Percentiles rank a stretch among this genome's conserved stretches.
Conservation (phyloP, 2,797 vertebrate species). For the Sus cebifrons region DNA sequence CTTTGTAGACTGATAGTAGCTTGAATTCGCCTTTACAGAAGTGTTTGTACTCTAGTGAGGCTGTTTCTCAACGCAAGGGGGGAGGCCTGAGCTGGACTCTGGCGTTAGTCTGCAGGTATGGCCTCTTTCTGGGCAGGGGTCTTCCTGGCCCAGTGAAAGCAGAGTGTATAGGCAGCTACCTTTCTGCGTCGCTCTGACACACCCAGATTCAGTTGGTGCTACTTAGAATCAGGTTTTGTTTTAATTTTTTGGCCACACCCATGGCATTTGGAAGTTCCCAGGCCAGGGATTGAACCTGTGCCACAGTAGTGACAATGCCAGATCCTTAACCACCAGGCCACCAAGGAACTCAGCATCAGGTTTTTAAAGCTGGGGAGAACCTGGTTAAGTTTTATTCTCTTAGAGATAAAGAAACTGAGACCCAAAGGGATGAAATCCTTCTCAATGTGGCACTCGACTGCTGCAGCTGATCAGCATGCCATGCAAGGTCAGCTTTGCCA, state of each 20-base stretch:
- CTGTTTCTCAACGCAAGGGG: not conserved
- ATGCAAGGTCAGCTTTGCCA: not conserved
- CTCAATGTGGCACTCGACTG: not conserved
- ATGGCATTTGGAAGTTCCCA: no score
- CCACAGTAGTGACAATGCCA: no score
- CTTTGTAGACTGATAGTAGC: not conserved
- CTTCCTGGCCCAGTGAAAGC: not conserved
- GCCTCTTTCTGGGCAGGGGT: fast-evolving
- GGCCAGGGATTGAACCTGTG: no score
- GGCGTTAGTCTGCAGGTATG: no score
- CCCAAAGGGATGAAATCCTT: not conserved
- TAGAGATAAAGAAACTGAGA: not conserved
- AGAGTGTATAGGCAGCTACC: fast-evolving
- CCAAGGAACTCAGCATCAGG: no score
- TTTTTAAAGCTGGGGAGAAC: slow-evolving; percentile 9
- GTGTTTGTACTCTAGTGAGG: not conserved
- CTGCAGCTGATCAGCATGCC: no score
- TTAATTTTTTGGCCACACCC: no score
- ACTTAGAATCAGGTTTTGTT: not conserved
- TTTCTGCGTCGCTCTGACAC: no score
- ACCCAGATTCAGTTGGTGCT: not conserved
- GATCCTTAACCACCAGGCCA: no score
- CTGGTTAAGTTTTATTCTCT: not conserved
- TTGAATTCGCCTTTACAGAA: not conserved
- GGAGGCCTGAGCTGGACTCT: not conserved